A percentile compares a stretch with the other conserved stretches of the same genome.
These are phyloP conservation scores for Lipophrys pholis DNA, from an alignment of 2,113 vertebrate species.

Conservation along the genomic window DNA sequence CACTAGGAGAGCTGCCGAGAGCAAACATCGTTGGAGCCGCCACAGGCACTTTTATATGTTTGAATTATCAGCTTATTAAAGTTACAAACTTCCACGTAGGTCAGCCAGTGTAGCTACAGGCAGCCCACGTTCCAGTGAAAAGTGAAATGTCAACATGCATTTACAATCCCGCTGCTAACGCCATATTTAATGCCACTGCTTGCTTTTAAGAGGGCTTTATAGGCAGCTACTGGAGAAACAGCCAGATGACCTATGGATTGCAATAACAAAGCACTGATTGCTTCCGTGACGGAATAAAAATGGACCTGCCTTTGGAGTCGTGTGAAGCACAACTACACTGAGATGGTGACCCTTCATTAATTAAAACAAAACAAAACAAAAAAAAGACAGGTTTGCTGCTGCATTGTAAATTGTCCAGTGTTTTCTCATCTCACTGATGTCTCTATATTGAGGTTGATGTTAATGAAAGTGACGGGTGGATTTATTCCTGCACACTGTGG, in stretches of 20 bases:
- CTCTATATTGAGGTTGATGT: conserved; percentile 23
- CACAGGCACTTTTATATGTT: conserved; percentile 66
- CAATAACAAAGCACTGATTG: conserved; percentile 45
- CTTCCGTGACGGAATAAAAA: conserved; percentile 42
- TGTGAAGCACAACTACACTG: background rate
- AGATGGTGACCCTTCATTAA: conserved; percentile 5
- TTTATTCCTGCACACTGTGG: background rate
- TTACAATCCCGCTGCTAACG: conserved; percentile 64
- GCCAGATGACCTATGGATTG: conserved; percentile 48
- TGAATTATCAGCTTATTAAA: conserved; percentile 86
- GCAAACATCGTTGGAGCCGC: conserved; percentile 32
- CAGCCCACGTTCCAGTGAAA: conserved; percentile 58
- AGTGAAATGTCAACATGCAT: conserved; percentile 76
- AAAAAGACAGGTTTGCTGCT: background rate
- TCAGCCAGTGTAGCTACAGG: conserved; percentile 59
- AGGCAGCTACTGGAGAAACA: conserved; percentile 26
- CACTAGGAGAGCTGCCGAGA: conserved; percentile 27
- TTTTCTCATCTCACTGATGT: conserved; percentile 4
- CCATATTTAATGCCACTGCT: conserved; percentile 55
- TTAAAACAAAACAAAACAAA: conserved; percentile 4
- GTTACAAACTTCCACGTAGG: conserved; percentile 73
- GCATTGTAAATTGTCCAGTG: background rate
- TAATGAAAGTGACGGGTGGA: conserved; percentile 26
- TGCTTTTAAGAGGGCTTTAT: conserved; percentile 55
- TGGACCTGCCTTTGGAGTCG: conserved; percentile 15